phyloP scores from a whole-genome alignment of 1,140 invertebrate species.

The Ectropis grisescens region DNA sequence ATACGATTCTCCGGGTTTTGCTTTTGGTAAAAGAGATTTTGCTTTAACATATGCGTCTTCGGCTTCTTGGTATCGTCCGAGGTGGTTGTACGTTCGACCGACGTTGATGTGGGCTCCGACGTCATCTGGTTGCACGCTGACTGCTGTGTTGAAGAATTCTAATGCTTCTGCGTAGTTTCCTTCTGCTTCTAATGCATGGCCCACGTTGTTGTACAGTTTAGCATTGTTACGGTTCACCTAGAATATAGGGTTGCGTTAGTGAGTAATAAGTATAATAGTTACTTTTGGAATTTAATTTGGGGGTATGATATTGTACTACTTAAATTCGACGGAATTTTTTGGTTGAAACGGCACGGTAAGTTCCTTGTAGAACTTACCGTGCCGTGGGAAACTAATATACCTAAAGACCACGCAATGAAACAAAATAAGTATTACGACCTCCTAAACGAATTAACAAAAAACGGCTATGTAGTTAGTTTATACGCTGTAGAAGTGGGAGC shows the following conservation, averaged over 20 bases:
- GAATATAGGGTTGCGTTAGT: constrained; percentile 13
- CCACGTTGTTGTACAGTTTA: constrained; percentile 97
- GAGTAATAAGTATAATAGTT: neutral
- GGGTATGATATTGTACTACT: too few relatives aligned
- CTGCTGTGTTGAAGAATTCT: constrained; percentile 92
- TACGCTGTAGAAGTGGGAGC: too few relatives aligned
- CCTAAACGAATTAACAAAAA: too few relatives aligned
- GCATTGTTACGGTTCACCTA: constrained; percentile 92
- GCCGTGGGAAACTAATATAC: too few relatives aligned
- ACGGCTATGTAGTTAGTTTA: too few relatives aligned
- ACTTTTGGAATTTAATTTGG: neutral
- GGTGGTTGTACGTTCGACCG: constrained; percentile 92
- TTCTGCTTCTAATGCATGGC: constrained; percentile 92
- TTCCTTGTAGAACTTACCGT: too few relatives aligned
- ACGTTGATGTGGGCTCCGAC: constrained; percentile 98
- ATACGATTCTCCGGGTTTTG: constrained; percentile 93
- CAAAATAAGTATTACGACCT: too few relatives aligned
- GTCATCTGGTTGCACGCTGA: constrained; percentile 94
- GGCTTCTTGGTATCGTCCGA: constrained; percentile 92
- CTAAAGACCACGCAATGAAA: too few relatives aligned
- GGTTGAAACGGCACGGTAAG: too few relatives aligned
- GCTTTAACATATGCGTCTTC: constrained; percentile 91
- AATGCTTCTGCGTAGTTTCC: constrained; percentile 88
- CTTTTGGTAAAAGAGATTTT: constrained; percentile 90
- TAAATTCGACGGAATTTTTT: too few relatives aligned